A percentile compares a stretch with the other conserved stretches of the same genome.
These are phyloP conservation scores for Magallana angulata DNA, from an alignment of 1,140 invertebrate species.

Conservation along the genomic window DNA sequence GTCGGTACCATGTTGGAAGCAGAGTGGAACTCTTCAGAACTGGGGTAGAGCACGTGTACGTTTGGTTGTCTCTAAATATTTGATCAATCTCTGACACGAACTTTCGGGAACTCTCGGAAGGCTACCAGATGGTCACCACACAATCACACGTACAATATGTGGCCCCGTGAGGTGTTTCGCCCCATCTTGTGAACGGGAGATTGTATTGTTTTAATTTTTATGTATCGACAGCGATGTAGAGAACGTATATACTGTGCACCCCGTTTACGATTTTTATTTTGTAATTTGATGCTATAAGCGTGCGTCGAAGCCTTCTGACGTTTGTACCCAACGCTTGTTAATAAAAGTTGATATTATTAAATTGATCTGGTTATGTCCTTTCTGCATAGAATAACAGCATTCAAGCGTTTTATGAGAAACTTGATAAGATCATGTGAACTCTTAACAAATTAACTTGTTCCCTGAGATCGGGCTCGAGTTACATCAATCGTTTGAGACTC, in stretches of 20 bases:
- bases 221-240: background rate
- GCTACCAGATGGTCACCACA: conserved; percentile 9
- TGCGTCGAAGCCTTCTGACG: background rate
- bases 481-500: background rate
- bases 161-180: background rate
- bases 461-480: background rate
- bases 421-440: conserved; percentile 19
- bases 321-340: background rate
- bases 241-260: background rate
- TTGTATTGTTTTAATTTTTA: conserved; percentile 13
- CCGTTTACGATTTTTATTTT: background rate
- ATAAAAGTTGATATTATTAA: conserved; percentile 31
- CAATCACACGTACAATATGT: background rate
- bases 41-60: background rate
- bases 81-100: conserved; percentile 24
- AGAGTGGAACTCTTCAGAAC: background rate
- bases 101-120: background rate
- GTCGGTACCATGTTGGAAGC: background rate
- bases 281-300: background rate
- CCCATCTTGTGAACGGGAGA: background rate
- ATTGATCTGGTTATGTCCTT: conserved; percentile 2
- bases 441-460: conserved; percentile 2
- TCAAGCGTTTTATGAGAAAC: conserved; percentile 30
- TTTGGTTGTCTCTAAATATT: conserved; percentile 15
- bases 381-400: background rate